A percentile compares a stretch with the other conserved stretches of the same genome.
Evolutionary conservation across 2,888 invertebrate species (phyloP).

Genomic region (Tetheella fluctuosa): DNA sequence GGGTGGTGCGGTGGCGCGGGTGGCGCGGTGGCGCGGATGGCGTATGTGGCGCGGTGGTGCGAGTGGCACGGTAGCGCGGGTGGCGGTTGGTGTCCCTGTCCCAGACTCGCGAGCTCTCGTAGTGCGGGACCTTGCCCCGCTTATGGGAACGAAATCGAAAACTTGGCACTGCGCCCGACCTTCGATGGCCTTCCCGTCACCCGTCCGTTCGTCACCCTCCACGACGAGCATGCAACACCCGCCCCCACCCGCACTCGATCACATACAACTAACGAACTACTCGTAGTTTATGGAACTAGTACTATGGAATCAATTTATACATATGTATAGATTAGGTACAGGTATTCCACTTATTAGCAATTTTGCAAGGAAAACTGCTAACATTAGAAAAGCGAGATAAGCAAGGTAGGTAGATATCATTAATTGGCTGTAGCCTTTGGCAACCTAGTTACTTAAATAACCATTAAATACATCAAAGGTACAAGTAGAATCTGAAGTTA

Average conservation of each 20-base stretch:
- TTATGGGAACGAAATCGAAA: background rate
- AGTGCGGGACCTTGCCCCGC: constrained; percentile 1
- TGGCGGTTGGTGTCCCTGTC: background rate
- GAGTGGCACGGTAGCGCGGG: too few relatives aligned
- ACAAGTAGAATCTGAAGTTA: too few relatives aligned
- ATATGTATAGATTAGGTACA: too few relatives aligned
- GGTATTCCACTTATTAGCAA: background rate
- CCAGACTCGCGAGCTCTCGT: background rate
- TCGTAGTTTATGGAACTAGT: too few relatives aligned
- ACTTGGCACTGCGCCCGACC: constrained; percentile 2
- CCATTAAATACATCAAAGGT: background rate
- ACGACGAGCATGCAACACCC: constrained; percentile 1
- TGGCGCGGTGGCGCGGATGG: too few relatives aligned
- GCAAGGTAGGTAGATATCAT: background rate
- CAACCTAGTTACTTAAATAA: background rate
- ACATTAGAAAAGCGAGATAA: background rate
- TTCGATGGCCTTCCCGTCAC: constrained; percentile 17
- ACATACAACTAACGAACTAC: too few relatives aligned
- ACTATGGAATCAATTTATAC: too few relatives aligned
- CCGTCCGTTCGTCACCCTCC: background rate
- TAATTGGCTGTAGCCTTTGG: background rate
- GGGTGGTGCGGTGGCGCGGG: too few relatives aligned
- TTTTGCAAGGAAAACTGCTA: background rate
- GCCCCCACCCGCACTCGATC: background rate
- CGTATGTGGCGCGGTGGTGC: too few relatives aligned